phyloP scores from a whole-genome alignment of 2,113 vertebrate genomes.

The Pyrgilauda ruficollis region DNA sequence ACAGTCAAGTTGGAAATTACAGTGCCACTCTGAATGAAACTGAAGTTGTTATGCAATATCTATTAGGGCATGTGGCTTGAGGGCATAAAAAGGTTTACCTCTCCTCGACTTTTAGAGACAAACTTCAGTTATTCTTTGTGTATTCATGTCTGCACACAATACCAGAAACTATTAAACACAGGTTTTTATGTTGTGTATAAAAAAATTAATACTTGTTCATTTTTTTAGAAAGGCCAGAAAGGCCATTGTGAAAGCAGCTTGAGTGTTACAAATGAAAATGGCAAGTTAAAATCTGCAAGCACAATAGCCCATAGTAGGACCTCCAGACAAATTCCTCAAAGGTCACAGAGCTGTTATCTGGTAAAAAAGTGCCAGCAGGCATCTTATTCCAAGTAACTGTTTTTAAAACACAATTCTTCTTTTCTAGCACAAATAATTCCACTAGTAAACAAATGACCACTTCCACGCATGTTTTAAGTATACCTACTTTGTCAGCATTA shows the following conservation, averaged over 20 bases:
- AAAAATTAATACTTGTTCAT: background rate
- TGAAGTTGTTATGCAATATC: constrained; percentile 33
- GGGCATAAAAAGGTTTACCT: background rate
- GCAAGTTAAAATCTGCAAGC: background rate
- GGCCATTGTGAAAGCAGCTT: background rate
- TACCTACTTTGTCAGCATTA: background rate
- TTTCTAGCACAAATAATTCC: background rate
- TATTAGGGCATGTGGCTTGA: background rate
- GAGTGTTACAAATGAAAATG: background rate
- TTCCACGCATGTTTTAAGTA: background rate
- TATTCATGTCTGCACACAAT: background rate
- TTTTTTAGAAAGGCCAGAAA: background rate
- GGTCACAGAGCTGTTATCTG: background rate
- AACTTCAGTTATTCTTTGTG: background rate
- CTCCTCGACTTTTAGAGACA: background rate
- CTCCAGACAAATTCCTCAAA: background rate
- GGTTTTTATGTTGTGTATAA: background rate
- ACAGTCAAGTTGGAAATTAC: constrained; percentile 3
- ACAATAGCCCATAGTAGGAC: background rate
- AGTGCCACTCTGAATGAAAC: background rate
- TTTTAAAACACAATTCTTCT: background rate
- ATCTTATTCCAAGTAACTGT: background rate
- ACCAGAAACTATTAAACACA: background rate
- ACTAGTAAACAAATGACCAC: background rate
- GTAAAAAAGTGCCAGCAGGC: background rate